Evolutionary conservation across 2,797 vertebrate species (phyloP).

Genomic region (Limnodromus scolopaceus): DNA sequence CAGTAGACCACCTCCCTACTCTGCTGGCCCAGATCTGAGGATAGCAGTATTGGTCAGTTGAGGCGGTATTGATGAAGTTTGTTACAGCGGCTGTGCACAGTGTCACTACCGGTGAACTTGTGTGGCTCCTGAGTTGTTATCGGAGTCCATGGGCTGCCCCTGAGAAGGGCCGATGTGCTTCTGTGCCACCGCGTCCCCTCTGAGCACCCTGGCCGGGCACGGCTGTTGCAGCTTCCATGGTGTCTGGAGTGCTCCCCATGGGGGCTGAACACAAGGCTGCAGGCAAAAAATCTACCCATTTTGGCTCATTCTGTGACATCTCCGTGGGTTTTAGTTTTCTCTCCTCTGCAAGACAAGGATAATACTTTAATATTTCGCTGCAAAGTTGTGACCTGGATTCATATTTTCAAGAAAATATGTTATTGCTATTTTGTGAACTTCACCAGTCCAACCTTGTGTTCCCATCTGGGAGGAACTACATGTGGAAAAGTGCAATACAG

Average conservation of each 20-base stretch:
- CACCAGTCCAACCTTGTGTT: background rate
- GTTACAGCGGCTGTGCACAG: background rate
- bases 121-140: background rate
- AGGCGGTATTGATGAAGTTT: too few species aligned
- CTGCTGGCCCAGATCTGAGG: background rate
- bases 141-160: rapidly evolving
- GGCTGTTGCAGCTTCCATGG: background rate
- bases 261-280: background rate
- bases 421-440: background rate
- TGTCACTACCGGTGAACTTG: background rate
- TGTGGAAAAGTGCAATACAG: background rate
- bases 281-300: background rate
- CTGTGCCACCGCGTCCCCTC: background rate
- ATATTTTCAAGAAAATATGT: background rate
- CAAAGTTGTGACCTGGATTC: background rate
- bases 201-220: rapidly evolving
- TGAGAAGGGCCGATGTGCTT: background rate
- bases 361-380: background rate
- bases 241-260: rapidly evolving
- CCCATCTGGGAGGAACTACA: background rate
- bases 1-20: too few species aligned
- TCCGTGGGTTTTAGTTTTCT: background rate
- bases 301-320: background rate
- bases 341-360: background rate
- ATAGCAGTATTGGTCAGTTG: too few species aligned